Conservation (phyloP, 2,797 vertebrate genomes). For the Melopsittacus undulatus region DNA sequence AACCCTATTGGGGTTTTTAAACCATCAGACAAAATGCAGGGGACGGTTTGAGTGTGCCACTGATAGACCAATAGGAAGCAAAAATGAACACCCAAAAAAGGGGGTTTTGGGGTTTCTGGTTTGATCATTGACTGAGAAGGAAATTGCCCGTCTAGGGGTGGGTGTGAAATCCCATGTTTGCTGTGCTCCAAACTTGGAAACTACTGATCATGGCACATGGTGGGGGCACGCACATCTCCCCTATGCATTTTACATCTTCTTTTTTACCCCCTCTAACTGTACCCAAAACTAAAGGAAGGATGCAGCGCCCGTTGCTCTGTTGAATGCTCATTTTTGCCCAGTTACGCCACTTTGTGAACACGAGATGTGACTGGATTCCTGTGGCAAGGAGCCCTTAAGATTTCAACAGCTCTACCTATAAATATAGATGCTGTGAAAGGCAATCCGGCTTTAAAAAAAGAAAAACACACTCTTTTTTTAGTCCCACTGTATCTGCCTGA, state of each 20-base stretch:
- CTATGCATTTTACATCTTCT: background rate
- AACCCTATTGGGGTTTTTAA: background rate
- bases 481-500: conserved; percentile 29
- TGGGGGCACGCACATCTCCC: fast-evolving
- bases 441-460: conserved; percentile 10
- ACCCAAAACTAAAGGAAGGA: background rate
- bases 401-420: conserved; percentile 67
- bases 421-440: conserved; percentile 48
- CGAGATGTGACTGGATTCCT: background rate
- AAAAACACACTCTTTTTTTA: conserved; percentile 36
- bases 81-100: background rate
- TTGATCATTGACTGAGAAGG: background rate
- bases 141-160: background rate
- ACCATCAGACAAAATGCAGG: background rate
- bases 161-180: background rate
- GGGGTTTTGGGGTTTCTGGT: background rate
- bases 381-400: conserved; percentile 61
- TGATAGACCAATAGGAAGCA: background rate
- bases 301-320: background rate
- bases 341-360: background rate
- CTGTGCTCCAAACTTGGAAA: background rate
- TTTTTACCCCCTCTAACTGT: background rate
- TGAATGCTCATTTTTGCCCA: background rate
- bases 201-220: background rate
- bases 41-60: background rate